A percentile compares a stretch with the other conserved stretches of the same genome.
Evolutionary conservation across 1,140 invertebrate species (phyloP).

Genomic region (Macrobrachium rosenbergii): DNA sequence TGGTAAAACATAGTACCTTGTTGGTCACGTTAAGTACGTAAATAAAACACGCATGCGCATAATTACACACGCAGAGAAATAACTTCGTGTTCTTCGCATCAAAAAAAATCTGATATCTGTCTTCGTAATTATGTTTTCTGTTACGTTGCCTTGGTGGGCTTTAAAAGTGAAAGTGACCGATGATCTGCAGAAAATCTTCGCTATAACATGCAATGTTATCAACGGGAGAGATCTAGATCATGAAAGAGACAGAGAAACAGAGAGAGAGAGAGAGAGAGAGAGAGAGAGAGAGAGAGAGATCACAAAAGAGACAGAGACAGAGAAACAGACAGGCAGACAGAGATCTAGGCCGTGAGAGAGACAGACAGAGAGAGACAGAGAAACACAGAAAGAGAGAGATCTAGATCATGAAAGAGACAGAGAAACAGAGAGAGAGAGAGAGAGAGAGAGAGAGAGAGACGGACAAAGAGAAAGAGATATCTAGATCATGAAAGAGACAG

Average conservation of each 20-base stretch:
- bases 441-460: not conserved
- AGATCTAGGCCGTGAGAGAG: not conserved
- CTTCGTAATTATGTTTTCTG: too few relatives aligned
- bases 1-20: too few relatives aligned
- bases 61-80: too few relatives aligned
- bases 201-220: not conserved
- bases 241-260: constrained; percentile 7
- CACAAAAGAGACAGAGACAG: not conserved
- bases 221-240: not conserved
- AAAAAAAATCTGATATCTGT: too few relatives aligned
- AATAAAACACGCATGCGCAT: too few relatives aligned
- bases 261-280: constrained; percentile 6
- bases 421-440: not conserved
- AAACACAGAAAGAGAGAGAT: not conserved
- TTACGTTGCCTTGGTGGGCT: too few relatives aligned
- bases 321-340: not conserved
- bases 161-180: not conserved
- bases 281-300: not conserved
- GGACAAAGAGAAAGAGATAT: too few relatives aligned
- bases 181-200: not conserved
- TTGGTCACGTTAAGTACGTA: too few relatives aligned
- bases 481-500: not conserved
- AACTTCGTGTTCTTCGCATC: too few relatives aligned
- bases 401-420: not conserved
- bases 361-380: too few relatives aligned